phyloP scores from a whole-genome alignment of 2,888 invertebrate genomes.

The Shargacucullia verbasci region DNA sequence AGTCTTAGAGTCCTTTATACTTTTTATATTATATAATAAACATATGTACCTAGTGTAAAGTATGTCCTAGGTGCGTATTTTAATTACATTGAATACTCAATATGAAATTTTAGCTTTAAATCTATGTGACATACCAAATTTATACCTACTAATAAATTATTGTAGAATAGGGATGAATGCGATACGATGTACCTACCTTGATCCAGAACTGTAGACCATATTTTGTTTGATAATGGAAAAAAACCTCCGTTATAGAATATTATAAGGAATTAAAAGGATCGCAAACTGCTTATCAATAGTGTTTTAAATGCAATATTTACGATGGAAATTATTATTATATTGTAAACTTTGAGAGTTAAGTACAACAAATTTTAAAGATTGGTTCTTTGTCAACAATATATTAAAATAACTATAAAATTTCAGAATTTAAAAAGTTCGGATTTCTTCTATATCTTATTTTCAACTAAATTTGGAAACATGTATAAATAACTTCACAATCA shows the following conservation, averaged over 20 bases:
- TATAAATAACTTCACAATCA: too few relatives aligned
- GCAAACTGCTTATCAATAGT: too few relatives aligned
- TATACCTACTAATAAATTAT: conserved; percentile 55
- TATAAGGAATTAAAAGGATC: too few relatives aligned
- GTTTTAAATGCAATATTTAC: too few relatives aligned
- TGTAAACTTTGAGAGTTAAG: too few relatives aligned
- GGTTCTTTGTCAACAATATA: too few relatives aligned
- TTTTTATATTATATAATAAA: conserved; percentile 51
- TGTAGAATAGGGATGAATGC: conserved; percentile 43
- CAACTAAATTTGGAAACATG: too few relatives aligned
- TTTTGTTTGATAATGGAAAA: conserved; percentile 2
- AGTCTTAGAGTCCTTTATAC: conserved; percentile 62
- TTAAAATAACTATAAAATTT: too few relatives aligned
- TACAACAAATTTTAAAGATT: too few relatives aligned
- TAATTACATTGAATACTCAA: conserved; percentile 58
- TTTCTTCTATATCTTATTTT: too few relatives aligned
- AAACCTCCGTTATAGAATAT: not conserved
- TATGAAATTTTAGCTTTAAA: conserved; percentile 58
- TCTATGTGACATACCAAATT: conserved; percentile 57
- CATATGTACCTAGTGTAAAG: conserved; percentile 40
- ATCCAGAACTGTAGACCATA: conserved; percentile 8
- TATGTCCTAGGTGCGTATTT: conserved; percentile 35
- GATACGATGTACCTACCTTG: conserved; percentile 40
- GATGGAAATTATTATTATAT: too few relatives aligned
- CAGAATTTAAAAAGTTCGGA: too few relatives aligned